These are phyloP conservation scores for Zoanthus sansibaricus DNA, from an alignment of 92 coral and sea anemone species.

Conservation along the genomic window DNA sequence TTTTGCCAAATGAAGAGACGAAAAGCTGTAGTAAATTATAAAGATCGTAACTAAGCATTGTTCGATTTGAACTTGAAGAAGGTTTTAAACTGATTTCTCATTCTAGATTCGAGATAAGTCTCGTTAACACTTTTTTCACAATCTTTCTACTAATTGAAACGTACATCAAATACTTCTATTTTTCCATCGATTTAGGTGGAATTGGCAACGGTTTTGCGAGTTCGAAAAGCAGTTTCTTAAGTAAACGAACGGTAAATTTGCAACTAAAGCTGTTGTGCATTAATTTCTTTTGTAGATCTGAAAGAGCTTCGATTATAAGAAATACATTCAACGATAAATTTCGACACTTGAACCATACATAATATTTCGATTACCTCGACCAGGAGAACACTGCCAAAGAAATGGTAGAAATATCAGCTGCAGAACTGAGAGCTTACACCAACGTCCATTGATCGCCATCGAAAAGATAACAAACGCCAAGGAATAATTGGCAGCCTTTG, in stretches of 20 bases:
- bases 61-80: background rate
- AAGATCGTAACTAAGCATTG: background rate
- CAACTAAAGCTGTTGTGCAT: slow-evolving; percentile 8
- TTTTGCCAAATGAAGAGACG: background rate
- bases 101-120: background rate
- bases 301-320: slow-evolving; percentile 1
- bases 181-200: background rate
- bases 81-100: background rate
- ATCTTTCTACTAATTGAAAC: background rate
- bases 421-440: slow-evolving; percentile 4
- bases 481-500: slow-evolving; percentile 16
- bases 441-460: slow-evolving; percentile 26
- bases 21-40: background rate
- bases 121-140: background rate
- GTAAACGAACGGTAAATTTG: background rate
- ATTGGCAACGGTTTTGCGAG: background rate
- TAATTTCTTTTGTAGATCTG: background rate
- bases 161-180: background rate
- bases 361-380: slow-evolving; percentile 10
- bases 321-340: background rate
- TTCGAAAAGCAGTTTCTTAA: background rate
- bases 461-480: background rate
- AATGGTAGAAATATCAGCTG: background rate
- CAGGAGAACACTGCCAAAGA: background rate
- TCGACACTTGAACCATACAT: background rate